These are phyloP conservation scores for Pseudotriccus pelzelni DNA, from an alignment of 2,797 vertebrate species.

Conservation along the genomic window DNA sequence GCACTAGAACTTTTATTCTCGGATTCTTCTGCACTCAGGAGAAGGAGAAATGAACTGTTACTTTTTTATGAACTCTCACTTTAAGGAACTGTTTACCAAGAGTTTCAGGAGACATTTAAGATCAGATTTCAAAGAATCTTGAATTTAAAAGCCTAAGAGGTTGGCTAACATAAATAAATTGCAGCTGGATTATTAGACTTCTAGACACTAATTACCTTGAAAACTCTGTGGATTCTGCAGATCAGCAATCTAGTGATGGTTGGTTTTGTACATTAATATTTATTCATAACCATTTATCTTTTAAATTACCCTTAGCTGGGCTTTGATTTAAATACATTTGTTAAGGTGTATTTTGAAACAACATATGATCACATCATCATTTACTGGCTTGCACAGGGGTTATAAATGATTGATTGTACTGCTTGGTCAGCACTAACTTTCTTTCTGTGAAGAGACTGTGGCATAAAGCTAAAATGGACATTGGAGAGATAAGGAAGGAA, in stretches of 20 bases:
- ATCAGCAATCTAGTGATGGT: not conserved
- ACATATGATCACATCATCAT: not conserved
- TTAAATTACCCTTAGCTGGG: not conserved
- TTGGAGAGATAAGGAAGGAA: conserved; percentile 27
- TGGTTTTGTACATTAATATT: not conserved
- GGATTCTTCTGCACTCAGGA: not conserved
- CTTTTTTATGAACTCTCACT: not conserved
- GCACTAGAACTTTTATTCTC: not conserved
- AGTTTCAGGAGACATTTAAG: not conserved
- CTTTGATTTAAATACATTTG: not conserved
- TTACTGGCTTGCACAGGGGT: not conserved
- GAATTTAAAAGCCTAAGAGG: not conserved
- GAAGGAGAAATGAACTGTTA: not conserved
- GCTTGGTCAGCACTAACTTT: not conserved
- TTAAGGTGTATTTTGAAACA: conserved; percentile 6
- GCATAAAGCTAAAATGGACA: not conserved
- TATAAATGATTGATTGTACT: not conserved
- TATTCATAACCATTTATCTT: not conserved
- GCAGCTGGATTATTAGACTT: not conserved
- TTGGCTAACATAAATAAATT: not conserved
- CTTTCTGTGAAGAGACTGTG: not conserved
- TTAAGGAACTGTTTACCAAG: not conserved
- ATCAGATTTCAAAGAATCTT: not conserved
- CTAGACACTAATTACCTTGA: not conserved
- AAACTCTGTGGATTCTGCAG: not conserved